A percentile compares a stretch with the other conserved stretches of the same genome.
Conservation (phyloP, 2,113 vertebrate genomes). For the Strix uralensis region DNA sequence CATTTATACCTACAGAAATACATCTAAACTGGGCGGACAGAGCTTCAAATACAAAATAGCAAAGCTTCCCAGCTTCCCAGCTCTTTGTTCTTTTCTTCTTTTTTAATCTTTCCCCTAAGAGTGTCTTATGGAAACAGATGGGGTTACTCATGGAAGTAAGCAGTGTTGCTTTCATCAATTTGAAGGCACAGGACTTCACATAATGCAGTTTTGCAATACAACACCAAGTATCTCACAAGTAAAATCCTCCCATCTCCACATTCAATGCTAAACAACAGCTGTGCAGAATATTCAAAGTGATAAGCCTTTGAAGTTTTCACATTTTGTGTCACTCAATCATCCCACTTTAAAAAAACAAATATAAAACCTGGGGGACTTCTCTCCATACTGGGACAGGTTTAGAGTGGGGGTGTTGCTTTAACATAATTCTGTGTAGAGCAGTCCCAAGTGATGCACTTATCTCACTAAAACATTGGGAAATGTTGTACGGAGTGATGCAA, state of each 20-base stretch:
- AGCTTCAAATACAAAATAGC: not conserved
- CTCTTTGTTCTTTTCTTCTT: not conserved
- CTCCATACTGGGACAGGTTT: not conserved
- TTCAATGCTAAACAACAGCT: slow-evolving; percentile 28
- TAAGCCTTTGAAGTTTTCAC: slow-evolving; percentile 15
- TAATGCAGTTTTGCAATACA: slow-evolving; percentile 33
- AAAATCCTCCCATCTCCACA: not conserved
- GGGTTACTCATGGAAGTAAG: slow-evolving; percentile 9
- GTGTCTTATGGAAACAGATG: slow-evolving; percentile 5
- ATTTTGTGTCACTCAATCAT: not conserved
- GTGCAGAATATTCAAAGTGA: slow-evolving; percentile 14
- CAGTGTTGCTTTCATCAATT: not conserved
- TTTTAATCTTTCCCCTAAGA: not conserved
- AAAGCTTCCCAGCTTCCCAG: not conserved
- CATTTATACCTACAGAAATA: not conserved
- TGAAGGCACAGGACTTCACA: not conserved
- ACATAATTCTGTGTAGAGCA: not conserved
- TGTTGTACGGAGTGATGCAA: not conserved
- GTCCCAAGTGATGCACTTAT: not conserved
- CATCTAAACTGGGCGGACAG: not conserved
- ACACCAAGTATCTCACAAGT: slow-evolving; percentile 11
- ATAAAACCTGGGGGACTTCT: not conserved
- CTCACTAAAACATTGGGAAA: not conserved
- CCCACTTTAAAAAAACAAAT: slow-evolving; percentile 18
- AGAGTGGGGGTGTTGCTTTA: not conserved